These are phyloP conservation scores for Sinodicranocentrus sp. DNA, from an alignment of 2,888 invertebrate genomes.

Conservation along the genomic window DNA sequence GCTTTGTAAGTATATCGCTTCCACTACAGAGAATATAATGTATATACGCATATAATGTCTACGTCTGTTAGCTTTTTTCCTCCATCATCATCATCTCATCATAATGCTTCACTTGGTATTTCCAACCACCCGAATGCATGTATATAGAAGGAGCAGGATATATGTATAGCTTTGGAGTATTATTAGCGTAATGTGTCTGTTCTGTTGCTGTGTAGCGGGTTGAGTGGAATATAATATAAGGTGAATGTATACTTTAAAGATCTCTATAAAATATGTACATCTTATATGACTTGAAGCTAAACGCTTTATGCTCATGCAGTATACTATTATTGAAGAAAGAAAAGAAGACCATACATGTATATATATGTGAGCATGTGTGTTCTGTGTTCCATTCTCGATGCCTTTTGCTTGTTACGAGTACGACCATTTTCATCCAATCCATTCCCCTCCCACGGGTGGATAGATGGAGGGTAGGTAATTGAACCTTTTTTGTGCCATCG, in stretches of 20 bases:
- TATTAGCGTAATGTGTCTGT: not conserved
- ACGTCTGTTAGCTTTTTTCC: conserved; percentile 1
- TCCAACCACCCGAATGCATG: not conserved
- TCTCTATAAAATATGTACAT: conserved; percentile 9
- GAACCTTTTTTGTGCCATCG: conserved; percentile 76
- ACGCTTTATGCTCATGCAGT: conserved; percentile 21
- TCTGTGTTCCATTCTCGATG: not conserved
- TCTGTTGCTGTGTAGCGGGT: conserved; percentile 2
- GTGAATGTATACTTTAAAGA: not conserved
- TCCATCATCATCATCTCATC: not conserved
- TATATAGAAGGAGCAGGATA: not conserved
- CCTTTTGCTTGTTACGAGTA: conserved; percentile 25
- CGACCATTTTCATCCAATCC: conserved; percentile 66
- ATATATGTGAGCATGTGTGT: conserved; percentile 1
- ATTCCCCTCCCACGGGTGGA: conserved; percentile 71
- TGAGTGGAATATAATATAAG: not conserved
- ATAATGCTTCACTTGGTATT: conserved; percentile 30
- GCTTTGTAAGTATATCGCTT: not conserved
- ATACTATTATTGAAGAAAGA: conserved; percentile 14
- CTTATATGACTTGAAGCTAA: not conserved
- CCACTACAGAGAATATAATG: not conserved
- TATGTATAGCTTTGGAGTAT: not conserved
- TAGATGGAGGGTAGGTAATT: conserved; percentile 74
- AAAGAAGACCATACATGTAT: not conserved
- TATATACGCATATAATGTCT: not conserved